phyloP scores from a whole-genome alignment of 2,113 vertebrate genomes.

The Mystacornis crossleyi region DNA sequence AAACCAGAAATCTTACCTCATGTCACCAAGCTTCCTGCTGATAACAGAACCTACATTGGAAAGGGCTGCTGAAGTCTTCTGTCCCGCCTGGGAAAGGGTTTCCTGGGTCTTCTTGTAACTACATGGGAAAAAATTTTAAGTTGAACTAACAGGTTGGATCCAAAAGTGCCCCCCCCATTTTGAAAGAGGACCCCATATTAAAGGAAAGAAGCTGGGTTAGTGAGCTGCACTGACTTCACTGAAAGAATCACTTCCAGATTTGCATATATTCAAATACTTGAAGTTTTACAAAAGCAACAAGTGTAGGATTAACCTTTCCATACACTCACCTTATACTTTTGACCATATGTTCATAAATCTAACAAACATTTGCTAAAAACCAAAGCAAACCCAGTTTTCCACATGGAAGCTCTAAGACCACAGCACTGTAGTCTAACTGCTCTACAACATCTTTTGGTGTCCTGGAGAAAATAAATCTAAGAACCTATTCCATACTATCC shows the following conservation, averaged over 20 bases:
- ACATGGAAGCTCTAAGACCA: neutral
- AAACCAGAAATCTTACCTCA: constrained; percentile 83
- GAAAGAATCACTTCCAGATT: neutral
- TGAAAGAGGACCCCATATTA: neutral
- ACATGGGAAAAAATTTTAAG: neutral
- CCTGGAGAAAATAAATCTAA: neutral
- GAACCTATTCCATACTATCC: neutral
- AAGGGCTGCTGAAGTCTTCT: constrained; percentile 92
- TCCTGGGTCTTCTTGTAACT: constrained; percentile 99
- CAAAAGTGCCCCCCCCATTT: neutral
- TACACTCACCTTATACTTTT: neutral
- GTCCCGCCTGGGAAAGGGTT: constrained; percentile 92
- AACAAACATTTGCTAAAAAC: neutral
- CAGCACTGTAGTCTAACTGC: neutral
- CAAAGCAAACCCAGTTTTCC: neutral
- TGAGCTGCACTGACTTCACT: neutral
- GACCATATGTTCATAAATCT: neutral
- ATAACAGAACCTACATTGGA: constrained; percentile 89
- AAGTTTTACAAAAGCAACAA: neutral
- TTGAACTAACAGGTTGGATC: neutral
- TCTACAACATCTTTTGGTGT: neutral
- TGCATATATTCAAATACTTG: neutral
- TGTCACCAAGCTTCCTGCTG: constrained; percentile 90
- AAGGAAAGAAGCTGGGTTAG: neutral
- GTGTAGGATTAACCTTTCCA: neutral